Evolutionary conservation across 2,797 vertebrate species (phyloP), one percentile per base, ranked within the genome.

Genomic region (Ctenosaura bakeri): DNA sequence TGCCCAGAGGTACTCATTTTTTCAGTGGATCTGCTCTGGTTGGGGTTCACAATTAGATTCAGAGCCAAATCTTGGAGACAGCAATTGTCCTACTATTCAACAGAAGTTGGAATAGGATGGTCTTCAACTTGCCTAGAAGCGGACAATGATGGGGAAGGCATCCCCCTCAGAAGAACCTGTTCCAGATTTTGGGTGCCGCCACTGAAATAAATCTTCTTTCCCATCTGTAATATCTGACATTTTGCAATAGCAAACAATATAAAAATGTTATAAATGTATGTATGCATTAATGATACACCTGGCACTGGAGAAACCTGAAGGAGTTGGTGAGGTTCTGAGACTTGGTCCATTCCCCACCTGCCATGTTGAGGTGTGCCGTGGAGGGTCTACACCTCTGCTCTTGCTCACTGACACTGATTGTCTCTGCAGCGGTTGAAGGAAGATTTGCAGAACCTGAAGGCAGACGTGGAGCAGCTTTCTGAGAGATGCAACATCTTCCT

Each of bases 401-500:
- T 12, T 50, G 29, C 88, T 76, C 7, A 62, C 38, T 8, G 14
- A 84, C 26, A 20, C 38, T 9, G 0, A 8, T 86, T 74, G 2
- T 82, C 20, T 69, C 91, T 52, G 0, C 89, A 99, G 99, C 97
- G 91, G 78, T 94, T 97, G 88, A 98, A 98, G 94, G 97, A 97
- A 2, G 98, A 98, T 90, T 96, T 99, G 91, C 97, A 98, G 42
- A 91, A 74, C 8, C 94, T 99, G 89, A 98, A 97, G 83, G 97
- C 97, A 0, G 96, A 97, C 73, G 91, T 99, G 90, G 97, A 98
- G 0, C 94, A 97, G 0, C 83, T 99, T 87, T 99, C 98, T 0
- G 96, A 98, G 20, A 97, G 98, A 87, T 99, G 99, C 73, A 97
- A 96, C 88, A 95, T 89, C 90, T 99, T 99, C 96, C 98, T 99